Base-by-base conservation (phyloP, 2,113 vertebrate genomes). In the Petromus typicus region DNA sequence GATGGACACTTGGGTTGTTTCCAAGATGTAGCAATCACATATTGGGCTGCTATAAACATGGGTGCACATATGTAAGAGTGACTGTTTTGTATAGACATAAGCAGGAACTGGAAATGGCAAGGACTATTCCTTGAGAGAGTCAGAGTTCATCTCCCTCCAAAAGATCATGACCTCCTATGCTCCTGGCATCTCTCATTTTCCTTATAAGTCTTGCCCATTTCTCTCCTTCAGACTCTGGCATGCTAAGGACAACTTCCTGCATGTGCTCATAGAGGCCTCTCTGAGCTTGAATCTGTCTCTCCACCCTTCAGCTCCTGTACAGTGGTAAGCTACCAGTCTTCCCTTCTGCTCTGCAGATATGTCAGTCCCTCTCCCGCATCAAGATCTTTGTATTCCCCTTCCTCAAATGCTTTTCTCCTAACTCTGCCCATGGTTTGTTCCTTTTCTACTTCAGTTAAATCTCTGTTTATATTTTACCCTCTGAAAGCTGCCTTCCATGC, bases 361-460 rank as follows among this genome's bases (percentile, higher is more conserved):
- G 17, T 69, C n/a, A 57, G 56, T 22, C 45, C 79, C 14, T n/a
- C 66, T 83, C 13, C 32, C 23, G 57, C 17, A 57, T 45, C 6
- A 51, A 25, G 25, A 34, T 1, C 16, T 48, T 61, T 69, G 40
- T 16, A 63, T 23, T 83, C 61, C 81, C 6, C 43, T 89, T 86
- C 66, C 63, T 89, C 59, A 90, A 61, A 87, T 80, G 23, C 9
- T 51, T 34, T 48, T 57, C n/a, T 32, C 32, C 4, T 1, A 73
- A 22, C 12, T 43, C 18, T 80, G 40, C 57, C 8, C n/a, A 43
- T 14, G 14, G 22, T 16, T 84, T 22, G 11, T 5, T 86, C 37
- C 17, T 90, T 94, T 84, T 75, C 18, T 67, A 56, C n/a, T 56
- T 30, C 25, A 80, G 67, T 73, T 79, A 91, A 86, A 83, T 84